Evolutionary conservation across 2,797 vertebrate species (phyloP).

Genomic region (Lacerta viridis): DNA sequence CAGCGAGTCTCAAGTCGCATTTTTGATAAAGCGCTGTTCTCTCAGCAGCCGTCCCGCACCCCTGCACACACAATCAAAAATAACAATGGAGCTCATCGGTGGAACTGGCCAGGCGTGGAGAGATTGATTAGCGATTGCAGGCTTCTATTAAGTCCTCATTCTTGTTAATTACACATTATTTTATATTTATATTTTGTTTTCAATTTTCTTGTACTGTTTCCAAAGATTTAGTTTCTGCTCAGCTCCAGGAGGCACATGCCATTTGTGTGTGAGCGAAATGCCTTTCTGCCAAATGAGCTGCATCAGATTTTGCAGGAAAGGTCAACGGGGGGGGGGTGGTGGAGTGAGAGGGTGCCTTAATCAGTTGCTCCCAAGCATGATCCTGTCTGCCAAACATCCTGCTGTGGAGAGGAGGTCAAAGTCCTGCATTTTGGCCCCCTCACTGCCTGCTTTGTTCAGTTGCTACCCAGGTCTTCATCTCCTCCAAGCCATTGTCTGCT

Average conservation of each 20-base stretch:
- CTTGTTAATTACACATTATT: slow-evolving; percentile 69
- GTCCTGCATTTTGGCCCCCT: background rate
- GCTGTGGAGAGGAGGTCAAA: too few relatives aligned
- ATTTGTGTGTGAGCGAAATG: rapidly evolving
- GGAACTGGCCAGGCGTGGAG: slow-evolving; percentile 58
- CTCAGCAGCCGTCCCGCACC: slow-evolving; percentile 33
- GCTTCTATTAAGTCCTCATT: slow-evolving; percentile 63
- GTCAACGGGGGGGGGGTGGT: slow-evolving; percentile 34
- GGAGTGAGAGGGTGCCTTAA: background rate
- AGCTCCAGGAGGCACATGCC: rapidly evolving
- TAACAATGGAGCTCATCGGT: slow-evolving; percentile 63
- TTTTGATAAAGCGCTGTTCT: slow-evolving; percentile 61
- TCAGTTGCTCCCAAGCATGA: slow-evolving; percentile 16
- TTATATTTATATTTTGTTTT: slow-evolving; percentile 64
- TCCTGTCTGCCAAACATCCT: background rate
- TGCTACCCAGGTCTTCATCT: slow-evolving; percentile 12
- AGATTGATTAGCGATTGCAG: slow-evolving; percentile 65
- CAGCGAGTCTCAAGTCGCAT: slow-evolving; percentile 47
- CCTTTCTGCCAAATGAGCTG: slow-evolving; percentile 31
- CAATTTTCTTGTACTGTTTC: slow-evolving; percentile 25
- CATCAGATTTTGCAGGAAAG: slow-evolving; percentile 47
- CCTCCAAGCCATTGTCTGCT: background rate
- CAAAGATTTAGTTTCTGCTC: slow-evolving; percentile 38
- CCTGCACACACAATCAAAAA: slow-evolving; percentile 69
- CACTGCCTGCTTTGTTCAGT: slow-evolving; percentile 21